A percentile compares a stretch with the other conserved stretches of the same genome.
Evolutionary conservation across 2,113 vertebrate species (phyloP).

Genomic region (Cyanoramphus novaezelandiae): DNA sequence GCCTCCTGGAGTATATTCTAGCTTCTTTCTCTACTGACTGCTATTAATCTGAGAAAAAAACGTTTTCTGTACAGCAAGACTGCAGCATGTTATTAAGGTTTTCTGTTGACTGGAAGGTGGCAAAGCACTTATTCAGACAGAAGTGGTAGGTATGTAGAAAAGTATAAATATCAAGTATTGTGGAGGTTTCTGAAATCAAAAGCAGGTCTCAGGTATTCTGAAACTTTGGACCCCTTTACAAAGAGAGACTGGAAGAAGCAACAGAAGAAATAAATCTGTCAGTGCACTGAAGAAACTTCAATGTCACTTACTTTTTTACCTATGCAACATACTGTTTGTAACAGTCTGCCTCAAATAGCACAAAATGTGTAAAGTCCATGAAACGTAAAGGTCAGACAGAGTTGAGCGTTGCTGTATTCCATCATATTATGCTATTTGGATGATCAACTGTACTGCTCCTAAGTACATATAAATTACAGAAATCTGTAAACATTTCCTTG

Average conservation of each 20-base stretch:
- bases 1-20: neutral
- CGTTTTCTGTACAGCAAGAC: neutral
- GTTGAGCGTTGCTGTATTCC: conserved; percentile 33
- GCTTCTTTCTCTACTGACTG: neutral
- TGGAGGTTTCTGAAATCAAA: neutral
- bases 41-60: neutral
- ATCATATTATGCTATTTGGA: conserved; percentile 24
- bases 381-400: conserved; percentile 64
- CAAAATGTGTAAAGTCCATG: conserved; percentile 48
- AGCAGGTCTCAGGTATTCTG: neutral
- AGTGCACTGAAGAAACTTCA: neutral
- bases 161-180: neutral
- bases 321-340: neutral
- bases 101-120: neutral
- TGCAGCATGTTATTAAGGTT: neutral
- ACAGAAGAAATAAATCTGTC: neutral
- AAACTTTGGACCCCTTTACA: neutral
- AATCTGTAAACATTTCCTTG: conserved; percentile 65
- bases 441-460: conserved; percentile 68
- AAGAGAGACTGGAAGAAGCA: neutral
- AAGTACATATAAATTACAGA: conserved; percentile 63
- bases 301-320: neutral
- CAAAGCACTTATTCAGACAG: neutral
- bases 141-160: neutral
- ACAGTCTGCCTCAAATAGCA: conserved; percentile 45